Evolutionary conservation across 2,888 invertebrate genomes (phyloP).

Genomic region (Laothoe populi): DNA sequence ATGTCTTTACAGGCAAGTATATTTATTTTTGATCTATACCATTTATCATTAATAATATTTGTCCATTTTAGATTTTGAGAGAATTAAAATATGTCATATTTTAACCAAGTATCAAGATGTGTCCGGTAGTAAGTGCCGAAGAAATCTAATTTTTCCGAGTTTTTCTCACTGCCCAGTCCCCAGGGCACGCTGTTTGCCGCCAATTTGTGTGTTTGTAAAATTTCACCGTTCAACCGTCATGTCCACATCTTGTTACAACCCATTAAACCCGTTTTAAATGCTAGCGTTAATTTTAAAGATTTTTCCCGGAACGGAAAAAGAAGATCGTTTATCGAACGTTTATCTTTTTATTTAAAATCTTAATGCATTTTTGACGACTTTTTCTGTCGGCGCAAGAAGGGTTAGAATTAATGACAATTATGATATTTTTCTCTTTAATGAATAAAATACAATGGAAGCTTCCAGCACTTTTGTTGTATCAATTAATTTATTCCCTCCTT

Average conservation of each 20-base stretch:
- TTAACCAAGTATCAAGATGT: conserved; percentile 60
- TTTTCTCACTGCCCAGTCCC: conserved; percentile 73
- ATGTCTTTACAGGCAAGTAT: no score
- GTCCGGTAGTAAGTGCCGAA: conserved; percentile 47
- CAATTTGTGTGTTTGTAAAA: conserved; percentile 82
- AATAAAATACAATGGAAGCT: not conserved
- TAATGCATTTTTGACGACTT: conserved; percentile 16
- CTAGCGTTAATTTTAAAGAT: conserved; percentile 32
- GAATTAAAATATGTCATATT: not conserved
- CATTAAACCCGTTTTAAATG: conserved; percentile 48
- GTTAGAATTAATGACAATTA: conserved; percentile 1
- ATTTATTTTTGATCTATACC: no score
- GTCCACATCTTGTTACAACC: conserved; percentile 50
- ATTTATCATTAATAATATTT: no score
- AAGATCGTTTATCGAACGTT: conserved; percentile 24
- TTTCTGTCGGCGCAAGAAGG: not conserved
- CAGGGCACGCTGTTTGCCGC: conserved; percentile 67
- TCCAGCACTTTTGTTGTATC: not conserved
- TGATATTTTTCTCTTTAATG: not conserved
- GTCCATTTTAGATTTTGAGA: not conserved
- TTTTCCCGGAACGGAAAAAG: conserved; percentile 15
- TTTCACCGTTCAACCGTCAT: conserved; percentile 64
- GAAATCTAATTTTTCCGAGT: conserved; percentile 82
- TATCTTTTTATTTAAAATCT: conserved; percentile 13
- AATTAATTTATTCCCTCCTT: not conserved